phyloP scores from a whole-genome alignment of 2,888 invertebrate genomes.

The Tortricodes alternella region DNA sequence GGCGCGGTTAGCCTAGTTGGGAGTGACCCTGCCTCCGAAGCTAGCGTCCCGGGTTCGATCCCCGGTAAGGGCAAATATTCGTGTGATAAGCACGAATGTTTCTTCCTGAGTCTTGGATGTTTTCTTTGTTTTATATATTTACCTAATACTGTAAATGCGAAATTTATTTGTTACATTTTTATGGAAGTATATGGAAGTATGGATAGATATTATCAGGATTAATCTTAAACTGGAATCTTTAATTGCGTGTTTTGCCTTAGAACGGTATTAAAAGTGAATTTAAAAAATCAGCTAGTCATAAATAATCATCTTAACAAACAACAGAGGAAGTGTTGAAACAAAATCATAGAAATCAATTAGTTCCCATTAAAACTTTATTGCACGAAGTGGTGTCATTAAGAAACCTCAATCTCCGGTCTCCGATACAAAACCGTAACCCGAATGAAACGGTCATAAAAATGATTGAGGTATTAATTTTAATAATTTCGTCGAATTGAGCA shows the following conservation, averaged over 20 bases:
- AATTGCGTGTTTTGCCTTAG: no score
- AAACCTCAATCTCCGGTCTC: conserved; percentile 22
- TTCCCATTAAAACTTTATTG: conserved; percentile 24
- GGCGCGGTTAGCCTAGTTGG: no score
- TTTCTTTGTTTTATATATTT: no score
- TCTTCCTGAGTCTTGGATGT: no score
- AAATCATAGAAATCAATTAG: conserved; percentile 27
- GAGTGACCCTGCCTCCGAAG: no score
- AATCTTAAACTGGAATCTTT: no score
- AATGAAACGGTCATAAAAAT: conserved; percentile 25
- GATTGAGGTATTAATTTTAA: conserved; percentile 28
- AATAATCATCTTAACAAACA: conserved; percentile 13
- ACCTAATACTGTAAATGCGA: no score
- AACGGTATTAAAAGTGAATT: neutral
- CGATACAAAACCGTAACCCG: conserved; percentile 19
- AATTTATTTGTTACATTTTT: no score
- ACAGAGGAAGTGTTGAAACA: conserved; percentile 19
- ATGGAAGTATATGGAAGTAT: neutral
- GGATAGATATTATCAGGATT: no score
- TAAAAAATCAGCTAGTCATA: neutral
- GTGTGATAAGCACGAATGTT: no score
- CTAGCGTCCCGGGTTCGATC: no score
- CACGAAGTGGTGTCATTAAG: conserved; percentile 20
- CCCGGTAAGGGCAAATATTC: no score
- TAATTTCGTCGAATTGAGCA: conserved; percentile 17